Base-by-base conservation (phyloP, 2,113 vertebrate genomes). In the Hucho hucho region DNA sequence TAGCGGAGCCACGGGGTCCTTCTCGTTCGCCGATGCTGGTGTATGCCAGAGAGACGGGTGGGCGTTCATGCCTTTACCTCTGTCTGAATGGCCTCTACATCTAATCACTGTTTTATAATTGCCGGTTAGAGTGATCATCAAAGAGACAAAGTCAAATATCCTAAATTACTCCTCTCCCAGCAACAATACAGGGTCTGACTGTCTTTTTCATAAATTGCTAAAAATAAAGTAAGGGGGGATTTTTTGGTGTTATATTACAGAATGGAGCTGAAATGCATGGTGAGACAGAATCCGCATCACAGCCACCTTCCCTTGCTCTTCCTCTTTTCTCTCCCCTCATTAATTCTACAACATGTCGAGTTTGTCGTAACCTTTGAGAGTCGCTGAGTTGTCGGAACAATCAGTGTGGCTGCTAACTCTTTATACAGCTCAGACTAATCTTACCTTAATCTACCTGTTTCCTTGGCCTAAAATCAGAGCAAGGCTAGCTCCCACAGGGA, bases 361-460 rank as follows among this genome's bases (percentile, higher is more conserved):
- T 80, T 64, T 22, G 25, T 64, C 70, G 56, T 79, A 78, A 79
- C 79, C 76, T 82, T 84, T 63, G 11, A 59, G 66, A 43, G 37
- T 43, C 37, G 37, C 7, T 43, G 37, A 43, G 37, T 43, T 43
- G 37, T 3, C 37, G 37, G 37, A 43, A 81, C 86, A 81, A 84
- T 84, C 77, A 80, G 56, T 37, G 75, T 67, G 80, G 71, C 67
- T 71, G n/a, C 43, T 74, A 78, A 73, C 11, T 82, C 78, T 83
- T 76, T 81, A 71, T 72, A 80, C 49, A 66, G 67, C 47, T 65
- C 58, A 43, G 67, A 20, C 59, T 83, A 85, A 85, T 84, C 74
- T 86, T 66, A 73, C 32, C 61, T 84, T 79, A 81, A 79, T 83
- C 81, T 76, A 73, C 29, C 59, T 77, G 29, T 58, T 77, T 20